A percentile compares a stretch with the other conserved stretches of the same genome.
Conservation (phyloP, 2,888 invertebrate genomes). For the Strigamia maritima region DNA sequence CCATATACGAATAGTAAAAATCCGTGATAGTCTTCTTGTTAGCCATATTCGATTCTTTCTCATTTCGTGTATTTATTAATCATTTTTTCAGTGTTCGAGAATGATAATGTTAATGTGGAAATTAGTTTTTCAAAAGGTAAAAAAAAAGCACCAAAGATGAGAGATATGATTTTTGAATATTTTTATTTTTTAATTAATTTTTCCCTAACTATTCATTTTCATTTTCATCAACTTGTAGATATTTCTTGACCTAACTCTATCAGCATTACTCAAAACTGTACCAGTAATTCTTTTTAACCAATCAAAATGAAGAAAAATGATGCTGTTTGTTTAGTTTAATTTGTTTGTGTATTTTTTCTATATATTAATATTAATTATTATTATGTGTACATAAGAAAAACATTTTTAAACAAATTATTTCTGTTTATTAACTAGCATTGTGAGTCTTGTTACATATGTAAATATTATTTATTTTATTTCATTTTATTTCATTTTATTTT, state of each 20-base stretch:
- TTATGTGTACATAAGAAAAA: neutral
- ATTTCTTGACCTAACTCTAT: neutral
- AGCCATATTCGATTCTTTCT: neutral
- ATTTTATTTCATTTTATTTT: neutral
- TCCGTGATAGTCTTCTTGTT: too few species aligned
- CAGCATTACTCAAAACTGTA: neutral
- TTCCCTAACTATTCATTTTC: neutral
- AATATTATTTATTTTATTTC: neutral
- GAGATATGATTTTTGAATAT: neutral
- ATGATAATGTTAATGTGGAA: neutral
- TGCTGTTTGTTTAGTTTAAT: neutral
- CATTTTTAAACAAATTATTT: neutral
- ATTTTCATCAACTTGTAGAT: neutral
- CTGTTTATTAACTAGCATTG: neutral
- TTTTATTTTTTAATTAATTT: neutral
- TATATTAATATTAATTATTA: neutral
- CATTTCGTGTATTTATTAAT: neutral
- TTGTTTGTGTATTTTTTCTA: too few species aligned
- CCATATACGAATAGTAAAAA: too few species aligned
- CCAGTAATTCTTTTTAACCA: neutral
- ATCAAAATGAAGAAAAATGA: neutral
- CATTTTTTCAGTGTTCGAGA: neutral
- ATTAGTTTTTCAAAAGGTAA: too few species aligned
- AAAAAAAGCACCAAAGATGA: slow-evolving; percentile 4
- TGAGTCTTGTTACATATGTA: neutral